phyloP scores from a whole-genome alignment of 1,140 invertebrate species.

The Heliothis virescens region DNA sequence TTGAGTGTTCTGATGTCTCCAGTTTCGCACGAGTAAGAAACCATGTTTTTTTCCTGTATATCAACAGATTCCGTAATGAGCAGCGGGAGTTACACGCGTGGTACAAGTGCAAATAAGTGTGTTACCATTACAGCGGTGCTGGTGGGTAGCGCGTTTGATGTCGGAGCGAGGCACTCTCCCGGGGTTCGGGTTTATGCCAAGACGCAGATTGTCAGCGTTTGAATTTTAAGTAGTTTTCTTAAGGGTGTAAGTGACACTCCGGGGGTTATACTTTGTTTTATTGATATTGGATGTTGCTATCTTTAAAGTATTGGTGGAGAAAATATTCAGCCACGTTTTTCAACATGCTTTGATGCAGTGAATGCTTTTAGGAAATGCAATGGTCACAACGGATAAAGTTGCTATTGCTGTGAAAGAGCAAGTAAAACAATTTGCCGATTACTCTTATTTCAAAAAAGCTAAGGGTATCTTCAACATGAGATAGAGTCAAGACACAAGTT shows the following conservation, averaged over 20 bases:
- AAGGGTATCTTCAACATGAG: too few species aligned
- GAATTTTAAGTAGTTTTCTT: conserved; percentile 39
- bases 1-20: background rate
- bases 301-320: background rate
- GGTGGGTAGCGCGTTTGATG: conserved; percentile 35
- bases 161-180: conserved; percentile 19
- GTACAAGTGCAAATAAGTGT: conserved; percentile 50
- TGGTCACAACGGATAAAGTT: too few species aligned
- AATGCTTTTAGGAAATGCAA: too few species aligned
- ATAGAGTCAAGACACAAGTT: background rate
- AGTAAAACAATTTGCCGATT: too few species aligned
- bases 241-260: background rate
- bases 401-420: too few species aligned
- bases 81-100: conserved; percentile 46
- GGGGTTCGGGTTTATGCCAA: conserved; percentile 3
- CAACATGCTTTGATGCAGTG: too few species aligned
- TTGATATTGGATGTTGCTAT: background rate
- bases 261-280: background rate
- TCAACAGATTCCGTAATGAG: conserved; percentile 55
- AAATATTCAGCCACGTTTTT: too few species aligned
- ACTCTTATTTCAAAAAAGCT: too few species aligned
- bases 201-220: conserved; percentile 9
- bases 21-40: conserved; percentile 41
- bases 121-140: conserved; percentile 41
- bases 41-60: conserved; percentile 51